Evolutionary conservation across 2,797 vertebrate species (phyloP), one percentile per base, ranked within the genome.

Genomic region (Neosalanx taihuensis): DNA sequence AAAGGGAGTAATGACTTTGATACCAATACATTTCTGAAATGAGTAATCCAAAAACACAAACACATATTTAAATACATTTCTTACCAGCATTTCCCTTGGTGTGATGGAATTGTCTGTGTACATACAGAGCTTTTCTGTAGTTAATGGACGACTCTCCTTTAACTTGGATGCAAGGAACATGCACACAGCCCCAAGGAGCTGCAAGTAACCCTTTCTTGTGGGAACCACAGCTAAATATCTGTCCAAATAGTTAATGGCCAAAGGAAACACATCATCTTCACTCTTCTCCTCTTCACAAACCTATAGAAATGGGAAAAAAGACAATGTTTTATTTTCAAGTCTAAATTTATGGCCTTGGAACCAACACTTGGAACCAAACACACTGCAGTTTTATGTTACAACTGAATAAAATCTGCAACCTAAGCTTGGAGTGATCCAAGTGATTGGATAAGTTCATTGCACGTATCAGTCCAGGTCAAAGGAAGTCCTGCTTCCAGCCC

Each of bases 211-310:
- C 83, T 98, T 98, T 71, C 91, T 94, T 15, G 93, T 97, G 41
- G 93, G 90, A 82, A 94, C 91, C 76, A 94, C 94, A 0, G 96
- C 94, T 92, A 99, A 90, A 90, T 95, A 97, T 83, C 97, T 93
- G 90, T 99, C 97, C 94, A 98, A 93, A 88, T 99, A 99, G 91
- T 98, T 99, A 92, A 99, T 95, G 78, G 97, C 95, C 91, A 98
- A 85, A 71, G 96, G 95, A 84, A 99, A 98, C 76, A 98, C 94
- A 23, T 96, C 96, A 86, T 97, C 95, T 84, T 95, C 95, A 41
- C 94, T 94, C 76, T 93, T 95, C 90, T 96, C 95, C 72, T 95
- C 96, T 86, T 99, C 97, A 66, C 96, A 98, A 69, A 98, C 96
- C 97, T 98, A 74, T 6, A 23, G 51, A 53, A 59, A 59, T 84